Evolutionary conservation across 2,888 invertebrate species (phyloP), one percentile per base, ranked within the genome.

Genomic region (Heliconius charithonia): DNA sequence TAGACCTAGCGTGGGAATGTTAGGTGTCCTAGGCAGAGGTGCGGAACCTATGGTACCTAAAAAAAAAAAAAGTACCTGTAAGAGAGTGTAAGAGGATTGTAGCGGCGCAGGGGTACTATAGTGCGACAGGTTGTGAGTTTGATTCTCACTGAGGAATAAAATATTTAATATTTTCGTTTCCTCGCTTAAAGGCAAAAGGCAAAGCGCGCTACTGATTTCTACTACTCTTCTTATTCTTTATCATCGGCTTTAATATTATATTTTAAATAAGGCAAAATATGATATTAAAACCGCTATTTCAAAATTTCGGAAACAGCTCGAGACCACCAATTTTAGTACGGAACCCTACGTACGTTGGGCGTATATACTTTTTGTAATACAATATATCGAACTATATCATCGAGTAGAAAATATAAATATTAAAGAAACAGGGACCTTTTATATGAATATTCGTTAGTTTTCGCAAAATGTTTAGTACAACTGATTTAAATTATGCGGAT

Each of bases 401-500:
- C 2, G 51, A 6, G 45, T 6, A 19, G n/a, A 19, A 6, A 19
- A 19, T 51, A 51, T 51, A 4, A 19, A 19, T 7, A 51, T 6
- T 51, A 19, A 51, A 19, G 2, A 6, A 51, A 51, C 19, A 19
- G 22, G 22, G 19, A 67, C 22, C 1, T n/a, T 3, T 25, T 25
- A 45, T 66, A 66, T 37, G 3, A 22, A 41, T 7, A n/a, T 7
- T 16, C 10, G 32, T 22, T 27, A 6, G 22, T 27, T 13, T 13
- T 72, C 19, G 45, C 22, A 19, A 74, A 74, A 74, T 63, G 74
- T 74, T 74, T 41, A 63, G 9, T 29, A 27, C 62, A 19, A 1
- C 63, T 74, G 74, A 12, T 29, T 41, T 67, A 86, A 77, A 79
- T 80, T 85, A 90, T 89, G 89, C 86, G 90, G 90, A 90, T 89